Conservation (phyloP, 2,797 vertebrate species). For the Acanthurus lineatus region DNA sequence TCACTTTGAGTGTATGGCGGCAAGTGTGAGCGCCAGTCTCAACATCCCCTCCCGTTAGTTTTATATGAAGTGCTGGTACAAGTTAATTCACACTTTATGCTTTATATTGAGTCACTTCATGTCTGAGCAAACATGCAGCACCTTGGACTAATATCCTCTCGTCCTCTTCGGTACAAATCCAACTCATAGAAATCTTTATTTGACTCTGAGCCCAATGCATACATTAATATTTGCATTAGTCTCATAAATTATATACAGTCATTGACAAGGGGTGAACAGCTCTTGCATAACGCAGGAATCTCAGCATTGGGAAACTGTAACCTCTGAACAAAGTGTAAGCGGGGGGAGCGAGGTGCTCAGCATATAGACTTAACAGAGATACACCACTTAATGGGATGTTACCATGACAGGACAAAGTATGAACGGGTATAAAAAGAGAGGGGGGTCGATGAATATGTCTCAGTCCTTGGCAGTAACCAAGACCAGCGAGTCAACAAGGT, state of each 20-base stretch:
- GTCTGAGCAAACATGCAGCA: slow-evolving; percentile 34
- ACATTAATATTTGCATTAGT: slow-evolving; percentile 42
- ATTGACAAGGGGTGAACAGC: slow-evolving; percentile 54
- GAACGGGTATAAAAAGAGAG: slow-evolving; percentile 63
- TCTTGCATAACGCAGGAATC: slow-evolving; percentile 65
- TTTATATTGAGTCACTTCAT: slow-evolving; percentile 10
- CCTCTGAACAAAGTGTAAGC: slow-evolving; percentile 56
- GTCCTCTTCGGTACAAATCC: not conserved
- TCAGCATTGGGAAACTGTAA: slow-evolving; percentile 44
- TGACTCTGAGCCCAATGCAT: slow-evolving; percentile 31
- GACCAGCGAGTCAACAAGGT: slow-evolving; percentile 61
- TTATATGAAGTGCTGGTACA: not conserved
- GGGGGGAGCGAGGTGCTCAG: slow-evolving; percentile 30
- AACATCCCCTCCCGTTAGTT: slow-evolving; percentile 2
- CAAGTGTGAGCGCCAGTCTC: not conserved
- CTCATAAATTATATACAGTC: slow-evolving; percentile 32
- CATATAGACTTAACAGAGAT: slow-evolving; percentile 57
- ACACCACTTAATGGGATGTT: slow-evolving; percentile 51
- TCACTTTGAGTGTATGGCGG: not conserved
- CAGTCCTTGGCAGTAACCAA: slow-evolving; percentile 31
- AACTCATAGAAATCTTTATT: slow-evolving; percentile 30
- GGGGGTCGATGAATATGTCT: slow-evolving; percentile 7
- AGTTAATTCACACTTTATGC: not conserved
- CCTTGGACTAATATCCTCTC: slow-evolving; percentile 28
- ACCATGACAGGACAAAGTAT: slow-evolving; percentile 49